Percentiles rank a stretch among this genome's conserved stretches.
These are phyloP conservation scores for Latheticus oryzae DNA, from an alignment of 2,888 invertebrate genomes.

Conservation along the genomic window DNA sequence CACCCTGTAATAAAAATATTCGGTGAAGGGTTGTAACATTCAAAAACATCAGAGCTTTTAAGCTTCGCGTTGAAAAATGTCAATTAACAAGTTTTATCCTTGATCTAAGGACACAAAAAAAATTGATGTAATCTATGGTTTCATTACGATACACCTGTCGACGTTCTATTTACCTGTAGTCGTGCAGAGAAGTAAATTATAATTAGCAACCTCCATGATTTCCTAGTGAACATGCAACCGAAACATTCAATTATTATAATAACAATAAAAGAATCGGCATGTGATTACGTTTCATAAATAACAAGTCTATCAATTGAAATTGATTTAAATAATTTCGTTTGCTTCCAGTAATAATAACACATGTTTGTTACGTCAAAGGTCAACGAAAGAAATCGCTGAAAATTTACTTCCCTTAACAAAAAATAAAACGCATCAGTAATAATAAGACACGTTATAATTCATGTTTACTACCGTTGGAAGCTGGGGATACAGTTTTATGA, in stretches of 20 bases:
- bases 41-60: too few species aligned
- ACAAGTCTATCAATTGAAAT: conserved; percentile 28
- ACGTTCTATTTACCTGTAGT: too few species aligned
- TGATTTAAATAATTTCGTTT: conserved; percentile 29
- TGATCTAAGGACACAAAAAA: too few species aligned
- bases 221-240: conserved; percentile 7
- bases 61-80: too few species aligned
- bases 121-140: too few species aligned
- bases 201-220: conserved; percentile 2
- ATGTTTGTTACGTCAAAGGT: conserved; percentile 20
- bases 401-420: too few species aligned
- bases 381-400: too few species aligned
- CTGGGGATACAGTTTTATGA: conserved; percentile 1
- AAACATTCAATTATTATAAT: conserved; percentile 16
- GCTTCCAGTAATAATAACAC: conserved; percentile 9
- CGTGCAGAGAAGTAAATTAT: too few species aligned
- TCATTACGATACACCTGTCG: too few species aligned
- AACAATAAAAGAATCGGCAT: conserved; percentile 19
- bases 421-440: too few species aligned
- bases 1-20: conserved; percentile 2
- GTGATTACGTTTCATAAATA: conserved; percentile 29
- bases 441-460: conserved; percentile 4
- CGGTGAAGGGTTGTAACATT: conserved; percentile 1
- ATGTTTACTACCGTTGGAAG: too few species aligned
- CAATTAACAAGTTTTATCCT: too few species aligned